These are phyloP conservation scores for Sebastes miniatus DNA, from an alignment of 2,797 vertebrate species.

Conservation along the genomic window DNA sequence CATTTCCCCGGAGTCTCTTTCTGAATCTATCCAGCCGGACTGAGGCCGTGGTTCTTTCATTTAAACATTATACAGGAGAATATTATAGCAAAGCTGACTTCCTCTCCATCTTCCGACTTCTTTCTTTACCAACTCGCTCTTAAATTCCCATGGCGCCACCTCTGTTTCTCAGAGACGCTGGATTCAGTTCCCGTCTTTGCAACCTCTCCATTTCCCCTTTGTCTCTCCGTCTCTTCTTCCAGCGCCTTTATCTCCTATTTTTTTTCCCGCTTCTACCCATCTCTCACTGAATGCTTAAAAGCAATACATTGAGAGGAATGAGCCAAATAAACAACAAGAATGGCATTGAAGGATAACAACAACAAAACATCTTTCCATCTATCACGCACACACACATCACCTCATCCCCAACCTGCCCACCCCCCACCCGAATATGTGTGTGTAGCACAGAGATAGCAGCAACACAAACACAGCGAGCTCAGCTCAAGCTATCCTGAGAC, in stretches of 20 bases:
- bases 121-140: conserved; percentile 17
- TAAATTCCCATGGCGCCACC: conserved; percentile 22
- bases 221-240: not conserved
- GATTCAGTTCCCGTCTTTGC: conserved; percentile 21
- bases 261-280: not conserved
- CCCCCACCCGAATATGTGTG: not conserved
- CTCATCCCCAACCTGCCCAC: not conserved
- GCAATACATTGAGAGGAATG: conserved; percentile 22
- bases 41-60: conserved; percentile 15
- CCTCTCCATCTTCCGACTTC: conserved; percentile 13
- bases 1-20: conserved; percentile 17
- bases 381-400: not conserved
- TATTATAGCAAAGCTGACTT: conserved; percentile 16
- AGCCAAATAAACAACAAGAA: conserved; percentile 17
- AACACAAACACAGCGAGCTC: conserved; percentile 37
- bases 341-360: conserved; percentile 14
- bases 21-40: conserved; percentile 1
- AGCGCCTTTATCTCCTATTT: not conserved
- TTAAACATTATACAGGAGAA: conserved; percentile 32
- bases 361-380: conserved; percentile 26
- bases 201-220: conserved; percentile 10
- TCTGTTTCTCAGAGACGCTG: conserved; percentile 12
- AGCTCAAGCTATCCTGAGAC: conserved; percentile 33
- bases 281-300: conserved; percentile 20
- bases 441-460: conserved; percentile 43